phyloP scores from a whole-genome alignment of 2,113 vertebrate genomes.

The Neolamprologus caudopunctatus region DNA sequence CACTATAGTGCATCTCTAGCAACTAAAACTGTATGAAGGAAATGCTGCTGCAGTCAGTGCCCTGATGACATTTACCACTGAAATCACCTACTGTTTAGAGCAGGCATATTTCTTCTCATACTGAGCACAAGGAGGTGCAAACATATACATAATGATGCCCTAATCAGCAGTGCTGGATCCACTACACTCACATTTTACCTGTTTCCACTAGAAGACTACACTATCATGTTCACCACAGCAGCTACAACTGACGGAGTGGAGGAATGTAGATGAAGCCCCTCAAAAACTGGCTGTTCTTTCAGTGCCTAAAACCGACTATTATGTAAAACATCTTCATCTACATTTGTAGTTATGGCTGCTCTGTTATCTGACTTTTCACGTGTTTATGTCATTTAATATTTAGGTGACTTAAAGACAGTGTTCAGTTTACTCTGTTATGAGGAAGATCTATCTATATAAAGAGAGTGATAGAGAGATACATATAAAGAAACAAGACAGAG shows the following conservation, averaged over 20 bases:
- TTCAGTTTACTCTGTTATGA: background rate
- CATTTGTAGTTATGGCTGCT: background rate
- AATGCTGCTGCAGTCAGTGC: background rate
- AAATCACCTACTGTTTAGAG: background rate
- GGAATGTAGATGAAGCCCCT: background rate
- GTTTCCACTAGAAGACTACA: background rate
- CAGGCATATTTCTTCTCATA: background rate
- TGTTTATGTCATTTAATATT: background rate
- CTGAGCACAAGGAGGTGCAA: background rate
- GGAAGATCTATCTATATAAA: background rate
- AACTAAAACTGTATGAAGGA: background rate
- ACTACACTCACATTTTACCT: background rate
- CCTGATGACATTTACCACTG: background rate
- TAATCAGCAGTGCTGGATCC: background rate
- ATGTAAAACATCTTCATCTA: background rate
- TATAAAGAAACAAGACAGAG: background rate
- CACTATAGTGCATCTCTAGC: background rate
- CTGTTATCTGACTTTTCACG: background rate
- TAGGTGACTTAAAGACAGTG: background rate
- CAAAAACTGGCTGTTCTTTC: background rate
- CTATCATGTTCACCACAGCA: background rate
- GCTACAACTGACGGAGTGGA: background rate
- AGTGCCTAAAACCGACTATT: background rate
- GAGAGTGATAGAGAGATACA: rapidly evolving
- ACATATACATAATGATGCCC: background rate